Base-by-base conservation (phyloP, 2,113 vertebrate species). In the Actenoides hombroni region DNA sequence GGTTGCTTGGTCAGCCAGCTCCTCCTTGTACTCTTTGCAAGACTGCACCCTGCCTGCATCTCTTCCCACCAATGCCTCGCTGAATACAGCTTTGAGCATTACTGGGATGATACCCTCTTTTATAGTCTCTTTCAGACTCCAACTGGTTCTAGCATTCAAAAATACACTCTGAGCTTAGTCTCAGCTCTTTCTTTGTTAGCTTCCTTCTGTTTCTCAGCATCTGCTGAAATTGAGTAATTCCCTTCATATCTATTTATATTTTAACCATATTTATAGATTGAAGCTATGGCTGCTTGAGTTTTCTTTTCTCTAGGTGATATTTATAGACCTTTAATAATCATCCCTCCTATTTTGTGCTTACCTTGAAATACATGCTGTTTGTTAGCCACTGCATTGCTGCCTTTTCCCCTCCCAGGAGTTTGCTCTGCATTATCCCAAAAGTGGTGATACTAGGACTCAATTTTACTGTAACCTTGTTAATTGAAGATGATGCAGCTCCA, bases 191-290 rank as follows among this genome's bases (percentile, higher is more conserved):
- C 24, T 35, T 69, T n/a, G 20, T 77, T 90, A 92, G 35, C n/a
- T 44, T 78, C 56, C 56, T 92, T 88, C 85, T 63, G 35, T 3
- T 0, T 67, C 73, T 86, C 79, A 81, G 64, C 76, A 84, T 92
- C 76, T 93, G 53, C 88, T 88, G 85, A 94, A 83, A 71, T 31
- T 3, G 7, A 94, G 48, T n/a, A 93, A 90, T 86, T 94, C 85
- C 83, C 60, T 92, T 93, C 71, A 86, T 90, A 83, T 94, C 59
- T 80, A 93, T 88, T 80, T 95, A 39, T 80, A 90, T 80, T 93
- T 94, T 88, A 35, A 68, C 78, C 46, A 14, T 96, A 88, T 90
- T 94, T 91, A 95, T 90, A 93, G 54, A 60, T 51, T 60, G 79
- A 73, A 86, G 71, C 71, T 93, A 31, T 48, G 23, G 60, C 33